These are phyloP conservation scores for Rotaria magnacalcarata DNA, from an alignment of 2,888 invertebrate genomes.

Conservation along the genomic window DNA sequence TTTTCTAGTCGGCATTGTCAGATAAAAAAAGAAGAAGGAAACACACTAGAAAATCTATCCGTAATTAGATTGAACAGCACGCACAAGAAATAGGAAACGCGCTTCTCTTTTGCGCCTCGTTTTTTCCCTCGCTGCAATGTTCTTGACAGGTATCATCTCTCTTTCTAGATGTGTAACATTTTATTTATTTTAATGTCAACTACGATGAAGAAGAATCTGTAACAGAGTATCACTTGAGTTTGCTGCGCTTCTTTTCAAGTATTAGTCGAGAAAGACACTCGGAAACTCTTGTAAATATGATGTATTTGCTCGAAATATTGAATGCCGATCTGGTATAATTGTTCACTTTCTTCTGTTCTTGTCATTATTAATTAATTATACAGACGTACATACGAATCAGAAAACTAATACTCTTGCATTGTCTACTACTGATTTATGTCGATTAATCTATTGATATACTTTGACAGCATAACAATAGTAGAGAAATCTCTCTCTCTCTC, in stretches of 20 bases:
- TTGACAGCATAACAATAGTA: conserved; percentile 13
- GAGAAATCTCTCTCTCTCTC: not conserved
- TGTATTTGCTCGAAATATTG: not conserved
- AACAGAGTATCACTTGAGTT: not conserved
- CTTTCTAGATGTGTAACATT: not conserved
- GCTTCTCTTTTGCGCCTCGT: not conserved
- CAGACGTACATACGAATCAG: not conserved
- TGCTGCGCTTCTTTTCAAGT: not conserved
- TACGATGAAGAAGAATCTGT: not conserved
- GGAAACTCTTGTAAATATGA: not conserved
- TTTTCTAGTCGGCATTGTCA: not conserved
- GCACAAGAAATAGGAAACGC: not conserved
- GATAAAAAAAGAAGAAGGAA: not conserved
- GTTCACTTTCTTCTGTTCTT: conserved; percentile 19
- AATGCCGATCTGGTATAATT: not conserved
- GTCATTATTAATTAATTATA: conserved; percentile 11
- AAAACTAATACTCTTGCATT: not conserved
- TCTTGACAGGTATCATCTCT: not conserved
- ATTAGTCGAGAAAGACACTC: not conserved
- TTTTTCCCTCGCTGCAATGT: not conserved
- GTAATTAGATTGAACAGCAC: not conserved
- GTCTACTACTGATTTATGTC: conserved; percentile 2
- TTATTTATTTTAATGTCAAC: conserved; percentile 29
- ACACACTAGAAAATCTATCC: not conserved
- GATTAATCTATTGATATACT: conserved; percentile 22